Base-by-base conservation (phyloP, 2,888 invertebrate genomes). In the Ectemnius lituratus region DNA sequence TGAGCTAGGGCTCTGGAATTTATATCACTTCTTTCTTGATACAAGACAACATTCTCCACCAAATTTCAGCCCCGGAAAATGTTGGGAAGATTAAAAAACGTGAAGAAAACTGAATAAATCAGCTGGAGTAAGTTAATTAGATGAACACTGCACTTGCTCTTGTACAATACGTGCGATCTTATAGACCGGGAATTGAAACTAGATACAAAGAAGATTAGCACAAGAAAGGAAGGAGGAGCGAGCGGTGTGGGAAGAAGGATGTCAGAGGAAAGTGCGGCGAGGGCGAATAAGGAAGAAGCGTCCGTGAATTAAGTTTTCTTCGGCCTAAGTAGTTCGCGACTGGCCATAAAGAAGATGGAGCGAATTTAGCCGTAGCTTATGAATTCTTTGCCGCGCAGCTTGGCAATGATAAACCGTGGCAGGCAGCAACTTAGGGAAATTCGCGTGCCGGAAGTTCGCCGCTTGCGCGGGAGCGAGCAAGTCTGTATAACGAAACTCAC, bases 251-350 rank as follows among this genome's bases (percentile, higher is more conserved):
- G 52, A 14, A 52, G 52, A 52, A 52, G 52, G 37, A 37, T 37
- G 37, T 37, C 6, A 37, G 11, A 11, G 14, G 52, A 16, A 52
- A 52, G 52, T 14, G n/a, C 52, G 52, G 45, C n/a, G 47, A 46
- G 46, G 16, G 16, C n/a, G 28, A 58, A 27, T 6, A 28, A 56
- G 57, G 37, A 47, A 46, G 61, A 63, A 60, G 62, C 27, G 62
- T 20, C 47, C 66, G 27, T 65, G 68, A 70, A 52, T 67, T 72
- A 70, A 70, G 69, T 49, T 64, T 70, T 70, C 63, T 58, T n/a
- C 58, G 46, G 69, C 63, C 69, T 69, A 69, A 62, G 58, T 58
- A 63, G 62, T 69, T 69, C 69, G 47, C 63, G 69, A 69, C 59
- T 59, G 47, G 66, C 59, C 66, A 46, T 66, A 59, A 75, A 59